Conservation (phyloP, 2,888 invertebrate genomes). For the Merodon equestris region DNA sequence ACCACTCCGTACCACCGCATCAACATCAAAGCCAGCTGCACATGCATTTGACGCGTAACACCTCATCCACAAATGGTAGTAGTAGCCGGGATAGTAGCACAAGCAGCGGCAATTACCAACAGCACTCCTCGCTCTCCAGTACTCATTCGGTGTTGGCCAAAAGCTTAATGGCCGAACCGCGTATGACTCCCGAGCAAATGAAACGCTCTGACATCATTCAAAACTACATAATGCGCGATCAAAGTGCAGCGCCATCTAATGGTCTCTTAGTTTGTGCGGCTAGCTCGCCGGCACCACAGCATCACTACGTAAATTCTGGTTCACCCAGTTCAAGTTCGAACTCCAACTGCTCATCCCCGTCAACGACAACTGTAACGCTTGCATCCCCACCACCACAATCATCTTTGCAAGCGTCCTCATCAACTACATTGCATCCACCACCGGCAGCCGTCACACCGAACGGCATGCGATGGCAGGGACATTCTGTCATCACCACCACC, state of each 20-base stretch:
- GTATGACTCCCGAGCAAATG: constrained; percentile 95
- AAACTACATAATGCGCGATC: constrained; percentile 92
- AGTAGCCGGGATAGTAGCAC: constrained; percentile 69
- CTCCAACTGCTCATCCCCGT: constrained; percentile 76
- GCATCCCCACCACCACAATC: constrained; percentile 74
- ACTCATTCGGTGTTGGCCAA: constrained; percentile 94
- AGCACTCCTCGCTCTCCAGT: constrained; percentile 85
- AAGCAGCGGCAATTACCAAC: constrained; percentile 69
- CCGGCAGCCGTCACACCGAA: constrained; percentile 75
- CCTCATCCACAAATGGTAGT: constrained; percentile 75
- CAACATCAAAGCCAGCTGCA: constrained; percentile 77
- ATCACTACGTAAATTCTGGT: constrained; percentile 57
- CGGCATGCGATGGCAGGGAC: constrained; percentile 78
- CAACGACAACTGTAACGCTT: constrained; percentile 75
- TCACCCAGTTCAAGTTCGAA: constrained; percentile 72
- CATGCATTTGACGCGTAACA: constrained; percentile 81
- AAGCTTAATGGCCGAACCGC: constrained; percentile 94
- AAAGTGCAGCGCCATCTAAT: constrained; percentile 68
- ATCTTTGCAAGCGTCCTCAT: constrained; percentile 68
- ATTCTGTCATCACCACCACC: constrained; percentile 83
- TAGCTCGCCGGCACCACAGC: constrained; percentile 72
- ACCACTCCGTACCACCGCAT: constrained; percentile 69
- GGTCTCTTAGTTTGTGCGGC: constrained; percentile 70
- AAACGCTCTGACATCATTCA: constrained; percentile 95
- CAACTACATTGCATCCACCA: constrained; percentile 52